Conservation (phyloP, 2,797 vertebrate genomes). For the Labroides dimidiatus region DNA sequence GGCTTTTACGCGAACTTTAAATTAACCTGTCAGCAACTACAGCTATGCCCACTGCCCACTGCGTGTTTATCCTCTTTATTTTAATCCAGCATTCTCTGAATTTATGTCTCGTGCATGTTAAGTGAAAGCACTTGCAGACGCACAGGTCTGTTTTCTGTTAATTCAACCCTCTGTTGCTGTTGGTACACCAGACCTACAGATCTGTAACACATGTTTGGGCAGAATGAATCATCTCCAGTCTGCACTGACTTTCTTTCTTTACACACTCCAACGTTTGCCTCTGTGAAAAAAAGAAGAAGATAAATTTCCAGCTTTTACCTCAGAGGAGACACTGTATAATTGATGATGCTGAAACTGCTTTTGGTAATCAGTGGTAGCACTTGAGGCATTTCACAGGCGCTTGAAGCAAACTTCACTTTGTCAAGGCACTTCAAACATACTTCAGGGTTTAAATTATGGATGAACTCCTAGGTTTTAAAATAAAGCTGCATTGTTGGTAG, state of each 20-base stretch:
- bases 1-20: too few species aligned
- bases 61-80: too few species aligned
- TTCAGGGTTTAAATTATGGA: constrained; percentile 28
- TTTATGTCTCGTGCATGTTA: not conserved
- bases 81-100: too few species aligned
- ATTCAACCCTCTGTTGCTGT: constrained; percentile 34
- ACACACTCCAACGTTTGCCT: constrained; percentile 9
- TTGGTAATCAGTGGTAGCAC: constrained; percentile 56
- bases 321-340: constrained; percentile 51
- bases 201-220: constrained; percentile 26
- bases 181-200: constrained; percentile 21
- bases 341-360: constrained; percentile 59
- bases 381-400: constrained; percentile 38
- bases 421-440: constrained; percentile 32
- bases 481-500: constrained; percentile 29
- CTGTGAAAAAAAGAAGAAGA: constrained; percentile 6
- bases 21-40: not conserved
- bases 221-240: constrained; percentile 19
- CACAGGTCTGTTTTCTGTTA: constrained; percentile 23
- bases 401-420: constrained; percentile 32
- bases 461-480: constrained; percentile 15
- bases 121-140: constrained; percentile 27
- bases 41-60: not conserved
- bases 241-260: constrained; percentile 18
- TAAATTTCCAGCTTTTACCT: constrained; percentile 9